These are phyloP conservation scores for Sebastiscus tertius DNA, from an alignment of 2,797 vertebrate genomes.

Conservation along the genomic window DNA sequence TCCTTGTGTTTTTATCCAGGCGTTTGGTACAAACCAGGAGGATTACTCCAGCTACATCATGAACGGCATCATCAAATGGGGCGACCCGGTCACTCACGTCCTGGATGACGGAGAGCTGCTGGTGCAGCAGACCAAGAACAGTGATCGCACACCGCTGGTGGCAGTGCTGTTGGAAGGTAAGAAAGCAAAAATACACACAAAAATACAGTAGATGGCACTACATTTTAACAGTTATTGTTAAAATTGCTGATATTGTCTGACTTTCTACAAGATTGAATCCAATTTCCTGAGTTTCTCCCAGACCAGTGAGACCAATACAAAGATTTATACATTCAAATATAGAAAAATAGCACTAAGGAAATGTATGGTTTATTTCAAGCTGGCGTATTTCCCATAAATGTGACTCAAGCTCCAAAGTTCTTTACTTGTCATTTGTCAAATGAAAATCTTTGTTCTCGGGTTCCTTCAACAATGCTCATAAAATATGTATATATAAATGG, in stretches of 20 bases:
- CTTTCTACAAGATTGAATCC: background rate
- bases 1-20: conserved; percentile 72
- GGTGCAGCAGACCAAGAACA: conserved; percentile 97
- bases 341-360: background rate
- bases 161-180: conserved; percentile 94
- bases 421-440: no score
- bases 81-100: conserved; percentile 92
- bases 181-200: background rate
- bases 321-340: background rate
- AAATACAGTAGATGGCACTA: background rate
- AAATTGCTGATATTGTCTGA: background rate
- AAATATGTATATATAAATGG: no score
- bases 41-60: conserved; percentile 97
- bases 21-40: conserved; percentile 98
- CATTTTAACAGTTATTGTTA: background rate
- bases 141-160: conserved; percentile 95
- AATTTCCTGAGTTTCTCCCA: background rate
- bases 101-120: conserved; percentile 95
- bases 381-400: background rate
- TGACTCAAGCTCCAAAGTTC: no score
- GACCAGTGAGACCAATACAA: background rate
- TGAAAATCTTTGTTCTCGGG: no score
- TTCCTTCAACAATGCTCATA: no score
- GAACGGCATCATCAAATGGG: conserved; percentile 99
- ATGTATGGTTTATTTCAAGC: background rate